Conservation (phyloP, 2,797 vertebrate genomes). For the Babyrousa celebensis region DNA sequence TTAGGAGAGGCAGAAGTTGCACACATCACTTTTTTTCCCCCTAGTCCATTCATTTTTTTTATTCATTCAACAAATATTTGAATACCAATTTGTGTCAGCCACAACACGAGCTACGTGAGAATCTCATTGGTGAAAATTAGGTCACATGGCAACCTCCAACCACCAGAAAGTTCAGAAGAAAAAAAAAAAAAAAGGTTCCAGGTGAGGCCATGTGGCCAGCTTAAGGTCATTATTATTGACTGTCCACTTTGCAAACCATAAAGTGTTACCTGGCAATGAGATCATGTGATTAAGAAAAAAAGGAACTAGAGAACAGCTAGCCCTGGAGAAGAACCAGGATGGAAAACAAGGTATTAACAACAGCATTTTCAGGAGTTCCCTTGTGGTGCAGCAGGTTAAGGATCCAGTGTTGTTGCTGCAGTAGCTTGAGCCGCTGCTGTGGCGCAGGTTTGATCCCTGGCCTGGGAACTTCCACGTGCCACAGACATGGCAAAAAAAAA, state of each 20-base stretch:
- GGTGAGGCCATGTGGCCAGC: background rate
- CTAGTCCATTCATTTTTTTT: background rate
- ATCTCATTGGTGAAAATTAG: background rate
- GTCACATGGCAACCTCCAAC: background rate
- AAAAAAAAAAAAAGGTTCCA: background rate
- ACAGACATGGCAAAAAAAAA: too few relatives aligned
- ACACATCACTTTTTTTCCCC: fast-evolving
- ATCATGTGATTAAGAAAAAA: background rate
- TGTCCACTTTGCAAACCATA: background rate
- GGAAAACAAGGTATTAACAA: background rate
- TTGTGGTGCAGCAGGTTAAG: too few relatives aligned
- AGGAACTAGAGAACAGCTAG: background rate
- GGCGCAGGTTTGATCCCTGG: too few relatives aligned
- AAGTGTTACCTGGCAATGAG: background rate
- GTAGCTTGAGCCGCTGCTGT: too few relatives aligned
- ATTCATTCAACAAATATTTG: constrained; percentile 25
- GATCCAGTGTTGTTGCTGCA: too few relatives aligned
- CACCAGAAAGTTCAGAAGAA: background rate
- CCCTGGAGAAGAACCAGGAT: background rate
- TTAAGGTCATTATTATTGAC: background rate
- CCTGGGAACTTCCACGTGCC: too few relatives aligned
- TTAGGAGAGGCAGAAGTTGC: background rate
- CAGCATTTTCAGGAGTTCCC: too few relatives aligned
- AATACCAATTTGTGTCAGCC: background rate
- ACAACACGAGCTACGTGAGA: background rate